phyloP scores from a whole-genome alignment of 2,888 invertebrate genomes.

The Petrolisthes manimaculis region DNA sequence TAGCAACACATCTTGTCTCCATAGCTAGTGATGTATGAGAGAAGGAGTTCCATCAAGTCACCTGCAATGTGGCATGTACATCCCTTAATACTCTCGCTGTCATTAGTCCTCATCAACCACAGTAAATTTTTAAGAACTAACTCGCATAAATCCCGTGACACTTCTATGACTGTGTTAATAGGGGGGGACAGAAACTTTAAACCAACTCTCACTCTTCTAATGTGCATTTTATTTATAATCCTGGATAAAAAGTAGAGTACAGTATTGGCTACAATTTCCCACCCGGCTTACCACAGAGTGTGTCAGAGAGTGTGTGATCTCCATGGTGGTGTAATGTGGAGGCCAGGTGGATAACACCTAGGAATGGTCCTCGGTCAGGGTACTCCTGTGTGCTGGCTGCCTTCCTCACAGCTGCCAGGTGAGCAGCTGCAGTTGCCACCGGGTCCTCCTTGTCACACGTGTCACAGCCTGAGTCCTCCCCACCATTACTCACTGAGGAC shows the following conservation, averaged over 20 bases:
- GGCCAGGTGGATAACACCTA: conserved; percentile 61
- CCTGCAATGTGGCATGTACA: conserved; percentile 8
- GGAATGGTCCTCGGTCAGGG: conserved; percentile 46
- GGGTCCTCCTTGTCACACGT: conserved; percentile 24
- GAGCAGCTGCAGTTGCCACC: conserved; percentile 12
- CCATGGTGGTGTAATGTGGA: not conserved
- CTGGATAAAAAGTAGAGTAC: too few species aligned
- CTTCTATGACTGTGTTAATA: too few species aligned
- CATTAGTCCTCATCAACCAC: too few species aligned
- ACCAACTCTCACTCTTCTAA: too few species aligned
- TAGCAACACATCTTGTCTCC: conserved; percentile 90
- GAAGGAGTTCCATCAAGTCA: conserved; percentile 45
- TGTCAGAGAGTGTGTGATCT: not conserved
- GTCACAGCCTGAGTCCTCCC: not conserved
- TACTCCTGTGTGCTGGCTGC: conserved; percentile 1
- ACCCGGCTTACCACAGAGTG: not conserved
- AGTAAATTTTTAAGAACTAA: too few species aligned
- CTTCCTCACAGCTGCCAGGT: conserved; percentile 9
- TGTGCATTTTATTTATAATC: too few species aligned
- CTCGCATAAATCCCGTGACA: too few species aligned
- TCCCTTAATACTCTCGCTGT: too few species aligned
- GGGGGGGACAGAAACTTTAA: too few species aligned
- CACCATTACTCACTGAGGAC: not conserved
- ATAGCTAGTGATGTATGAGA: conserved; percentile 82
- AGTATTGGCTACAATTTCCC: too few species aligned